These are phyloP conservation scores for Mya arenaria DNA, from an alignment of 1,140 invertebrate genomes.

Conservation along the genomic window DNA sequence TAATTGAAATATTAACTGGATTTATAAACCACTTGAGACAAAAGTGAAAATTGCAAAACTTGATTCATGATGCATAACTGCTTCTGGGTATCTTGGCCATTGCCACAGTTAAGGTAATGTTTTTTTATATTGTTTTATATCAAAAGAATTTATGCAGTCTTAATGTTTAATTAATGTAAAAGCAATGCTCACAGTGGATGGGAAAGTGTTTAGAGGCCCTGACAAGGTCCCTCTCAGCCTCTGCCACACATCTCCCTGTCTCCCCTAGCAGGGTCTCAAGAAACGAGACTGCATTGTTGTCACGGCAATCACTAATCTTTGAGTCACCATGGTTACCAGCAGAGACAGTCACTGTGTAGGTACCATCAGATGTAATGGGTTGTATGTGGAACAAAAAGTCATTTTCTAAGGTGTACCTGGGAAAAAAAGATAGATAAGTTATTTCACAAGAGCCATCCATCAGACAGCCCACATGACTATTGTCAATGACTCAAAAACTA, in stretches of 20 bases:
- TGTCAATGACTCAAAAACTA: too few relatives aligned
- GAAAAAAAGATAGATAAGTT: too few relatives aligned
- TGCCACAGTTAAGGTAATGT: too few relatives aligned
- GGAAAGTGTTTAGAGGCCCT: constrained; percentile 60
- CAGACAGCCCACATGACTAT: too few relatives aligned
- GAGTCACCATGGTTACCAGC: neutral
- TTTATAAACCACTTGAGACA: neutral
- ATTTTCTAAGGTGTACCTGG: constrained; percentile 58
- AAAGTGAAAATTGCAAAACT: neutral
- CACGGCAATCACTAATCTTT: neutral
- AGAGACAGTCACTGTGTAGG: neutral
- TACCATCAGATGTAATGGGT: neutral
- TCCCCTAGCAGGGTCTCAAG: constrained; percentile 29
- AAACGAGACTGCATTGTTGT: neutral
- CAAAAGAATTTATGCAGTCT: too few relatives aligned
- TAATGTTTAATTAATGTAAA: too few relatives aligned
- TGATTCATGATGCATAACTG: neutral
- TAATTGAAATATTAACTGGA: too few relatives aligned
- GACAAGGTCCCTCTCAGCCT: constrained; percentile 48
- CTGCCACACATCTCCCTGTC: constrained; percentile 28
- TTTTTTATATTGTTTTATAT: too few relatives aligned
- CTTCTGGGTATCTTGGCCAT: neutral
- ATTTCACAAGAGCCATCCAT: too few relatives aligned
- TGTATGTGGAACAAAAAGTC: neutral
- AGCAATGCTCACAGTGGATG: constrained; percentile 42